Percentiles rank a stretch among this genome's conserved stretches.
These are phyloP conservation scores for Eolophus roseicapilla DNA, from an alignment of 2,113 vertebrate genomes.

Conservation along the genomic window DNA sequence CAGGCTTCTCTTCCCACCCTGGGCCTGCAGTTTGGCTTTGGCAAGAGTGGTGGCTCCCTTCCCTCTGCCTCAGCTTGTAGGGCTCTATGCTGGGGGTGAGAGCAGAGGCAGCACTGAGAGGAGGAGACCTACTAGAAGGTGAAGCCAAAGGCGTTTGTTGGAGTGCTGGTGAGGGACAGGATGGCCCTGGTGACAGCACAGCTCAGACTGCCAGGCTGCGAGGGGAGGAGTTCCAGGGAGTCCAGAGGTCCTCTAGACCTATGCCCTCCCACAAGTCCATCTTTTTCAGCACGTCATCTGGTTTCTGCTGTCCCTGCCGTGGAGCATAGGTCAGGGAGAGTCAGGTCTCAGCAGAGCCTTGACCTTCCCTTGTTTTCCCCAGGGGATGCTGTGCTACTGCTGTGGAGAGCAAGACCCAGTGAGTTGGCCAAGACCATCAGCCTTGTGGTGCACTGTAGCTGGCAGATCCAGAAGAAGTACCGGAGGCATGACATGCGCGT, in stretches of 20 bases:
- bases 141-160: background rate
- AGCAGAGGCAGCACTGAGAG: background rate
- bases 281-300: background rate
- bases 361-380: background rate
- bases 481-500: background rate
- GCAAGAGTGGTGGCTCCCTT: background rate
- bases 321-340: background rate
- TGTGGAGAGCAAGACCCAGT: background rate
- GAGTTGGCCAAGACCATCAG: background rate
- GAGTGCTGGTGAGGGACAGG: background rate
- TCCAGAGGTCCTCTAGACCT: background rate
- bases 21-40: background rate
- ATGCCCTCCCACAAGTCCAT: background rate
- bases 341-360: background rate
- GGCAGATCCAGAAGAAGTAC: background rate
- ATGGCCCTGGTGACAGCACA: background rate
- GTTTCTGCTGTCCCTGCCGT: background rate
- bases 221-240: background rate
- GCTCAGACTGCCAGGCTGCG: background rate
- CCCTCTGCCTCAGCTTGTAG: background rate
- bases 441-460: background rate
- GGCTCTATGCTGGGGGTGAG: background rate
- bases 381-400: background rate
- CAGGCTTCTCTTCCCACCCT: background rate
- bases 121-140: background rate